Evolutionary conservation across 2,797 vertebrate species (phyloP), one percentile per base, ranked within the genome.

Genomic region (Muscicapa striata): DNA sequence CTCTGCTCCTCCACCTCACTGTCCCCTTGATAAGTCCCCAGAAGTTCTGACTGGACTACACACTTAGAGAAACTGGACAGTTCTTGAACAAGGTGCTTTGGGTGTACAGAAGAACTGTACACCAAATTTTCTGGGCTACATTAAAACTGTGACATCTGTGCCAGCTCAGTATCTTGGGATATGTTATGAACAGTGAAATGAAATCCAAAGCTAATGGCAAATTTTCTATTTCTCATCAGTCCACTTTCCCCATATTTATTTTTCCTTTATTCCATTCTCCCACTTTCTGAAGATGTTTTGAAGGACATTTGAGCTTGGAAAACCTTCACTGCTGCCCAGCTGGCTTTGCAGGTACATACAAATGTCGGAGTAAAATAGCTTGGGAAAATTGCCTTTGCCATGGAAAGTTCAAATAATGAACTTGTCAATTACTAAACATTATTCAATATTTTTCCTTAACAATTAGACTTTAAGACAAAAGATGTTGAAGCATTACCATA

Each of bases 311-410:
- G n/a, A 11, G 6, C 5, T 62, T 64, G 43, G 34, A n/a, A 62
- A 73, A 49, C 3, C 10, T 43, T 72, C 26, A 24, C 0, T 63
- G 51, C 24, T 76, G 2, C 20, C 70, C 34, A 2, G 0, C 2
- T 80, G 36, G 5, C 7, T 69, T 74, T 55, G 40, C 3, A 3
- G 19, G 7, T n/a, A 40, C 9, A 23, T 13, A 32, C 2, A 61
- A 72, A 72, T 20, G 3, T 11, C 74, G 23, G 9, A 78, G 48
- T 4, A 88, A 89, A 82, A 61, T n/a, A 67, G 5, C 7, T 66
- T n/a, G 29, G n/a, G 11, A 66, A 78, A 72, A 9, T 16, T 74
- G 58, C 22, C 24, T 54, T 79, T 93, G 36, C 9, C 27, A 34
- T 55, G 38, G 30, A 6, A 90, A 86, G 78, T 78, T 87, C 15